Conservation (phyloP, 2,113 vertebrate species). For the Percina caprodes region DNA sequence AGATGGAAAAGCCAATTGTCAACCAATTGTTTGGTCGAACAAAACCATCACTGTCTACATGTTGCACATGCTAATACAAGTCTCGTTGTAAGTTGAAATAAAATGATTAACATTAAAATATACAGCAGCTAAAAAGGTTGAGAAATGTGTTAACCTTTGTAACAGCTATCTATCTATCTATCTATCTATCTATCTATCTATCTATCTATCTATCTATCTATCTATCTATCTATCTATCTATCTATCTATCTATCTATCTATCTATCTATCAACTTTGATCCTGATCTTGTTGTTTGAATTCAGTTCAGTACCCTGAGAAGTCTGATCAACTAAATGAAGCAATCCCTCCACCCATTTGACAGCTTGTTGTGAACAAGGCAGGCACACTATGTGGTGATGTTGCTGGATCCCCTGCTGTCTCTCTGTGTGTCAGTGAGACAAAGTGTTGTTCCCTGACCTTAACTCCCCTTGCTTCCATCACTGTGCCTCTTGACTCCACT, state of each 20-base stretch:
- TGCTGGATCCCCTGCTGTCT: slow-evolving; percentile 10
- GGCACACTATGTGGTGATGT: background rate
- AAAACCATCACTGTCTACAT: no score
- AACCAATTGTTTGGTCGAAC: no score
- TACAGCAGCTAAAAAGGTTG: background rate
- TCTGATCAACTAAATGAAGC: background rate
- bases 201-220: no score
- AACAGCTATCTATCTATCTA: background rate
- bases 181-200: no score
- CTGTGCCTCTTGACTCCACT: background rate
- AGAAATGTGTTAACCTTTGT: background rate
- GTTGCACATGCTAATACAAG: no score
- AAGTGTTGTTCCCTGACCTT: background rate
- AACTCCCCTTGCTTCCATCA: background rate
- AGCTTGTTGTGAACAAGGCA: background rate
- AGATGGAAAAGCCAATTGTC: no score
- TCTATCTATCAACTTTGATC: background rate
- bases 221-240: no score
- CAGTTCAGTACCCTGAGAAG: background rate
- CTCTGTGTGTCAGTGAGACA: background rate
- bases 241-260: no score
- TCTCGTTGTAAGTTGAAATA: no score
- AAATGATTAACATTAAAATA: background rate
- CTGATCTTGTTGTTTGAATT: background rate
- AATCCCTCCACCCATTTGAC: background rate